Percentiles rank a stretch among this genome's conserved stretches.
phyloP scores from a whole-genome alignment of 2,888 invertebrate species.

The Coelinius sp. region DNA sequence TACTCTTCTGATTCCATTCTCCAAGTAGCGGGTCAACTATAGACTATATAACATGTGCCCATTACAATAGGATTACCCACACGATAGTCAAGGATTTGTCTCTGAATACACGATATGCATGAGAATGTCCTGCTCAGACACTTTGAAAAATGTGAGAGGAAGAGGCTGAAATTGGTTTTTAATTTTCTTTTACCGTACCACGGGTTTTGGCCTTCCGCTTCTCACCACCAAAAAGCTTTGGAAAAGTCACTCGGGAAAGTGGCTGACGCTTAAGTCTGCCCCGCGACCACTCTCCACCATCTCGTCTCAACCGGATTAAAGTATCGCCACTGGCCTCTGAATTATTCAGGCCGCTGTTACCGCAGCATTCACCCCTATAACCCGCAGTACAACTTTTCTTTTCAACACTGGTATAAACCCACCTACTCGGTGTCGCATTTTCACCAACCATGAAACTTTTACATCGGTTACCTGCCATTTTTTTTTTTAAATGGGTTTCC shows the following conservation, averaged over 20 bases:
- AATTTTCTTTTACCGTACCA: background rate
- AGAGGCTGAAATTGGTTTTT: background rate
- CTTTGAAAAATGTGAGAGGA: background rate
- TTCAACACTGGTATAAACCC: constrained; percentile 33
- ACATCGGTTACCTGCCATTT: constrained; percentile 39
- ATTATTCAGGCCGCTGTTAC: constrained; percentile 63
- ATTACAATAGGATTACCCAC: constrained; percentile 1
- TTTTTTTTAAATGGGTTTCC: constrained; percentile 17
- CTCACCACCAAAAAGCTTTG: constrained; percentile 46
- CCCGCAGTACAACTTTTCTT: constrained; percentile 18
- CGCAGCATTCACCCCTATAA: constrained; percentile 26
- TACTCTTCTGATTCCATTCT: constrained; percentile 1
- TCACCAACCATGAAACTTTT: constrained; percentile 58
- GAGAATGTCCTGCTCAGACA: no score
- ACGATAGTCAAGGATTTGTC: background rate
- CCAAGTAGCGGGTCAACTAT: background rate
- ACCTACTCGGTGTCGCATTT: constrained; percentile 35
- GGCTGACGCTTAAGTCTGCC: constrained; percentile 51
- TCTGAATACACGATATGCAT: background rate
- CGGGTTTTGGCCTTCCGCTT: background rate
- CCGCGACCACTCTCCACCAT: constrained; percentile 44
- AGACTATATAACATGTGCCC: background rate
- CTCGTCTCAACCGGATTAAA: constrained; percentile 62
- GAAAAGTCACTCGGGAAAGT: constrained; percentile 62
- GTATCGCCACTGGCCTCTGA: constrained; percentile 67